Evolutionary conservation across 1,140 invertebrate genomes (phyloP).

Genomic region (Pemphigus obesinymphae): DNA sequence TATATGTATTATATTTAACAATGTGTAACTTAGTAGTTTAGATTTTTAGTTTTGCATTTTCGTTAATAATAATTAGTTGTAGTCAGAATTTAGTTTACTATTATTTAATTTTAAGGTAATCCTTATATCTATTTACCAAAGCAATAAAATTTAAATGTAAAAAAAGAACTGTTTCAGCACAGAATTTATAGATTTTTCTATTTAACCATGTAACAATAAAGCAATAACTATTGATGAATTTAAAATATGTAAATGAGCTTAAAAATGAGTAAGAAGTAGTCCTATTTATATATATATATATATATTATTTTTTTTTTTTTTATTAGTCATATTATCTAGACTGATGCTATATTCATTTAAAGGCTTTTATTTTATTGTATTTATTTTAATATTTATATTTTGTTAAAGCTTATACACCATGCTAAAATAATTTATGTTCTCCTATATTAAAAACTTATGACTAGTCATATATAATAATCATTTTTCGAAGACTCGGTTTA

Average conservation of each 20-base stretch:
- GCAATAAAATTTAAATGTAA: neutral
- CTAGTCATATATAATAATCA: neutral
- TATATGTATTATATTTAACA: too few relatives aligned
- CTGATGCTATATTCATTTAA: neutral
- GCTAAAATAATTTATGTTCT: neutral
- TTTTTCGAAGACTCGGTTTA: neutral
- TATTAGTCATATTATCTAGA: conserved; percentile 15
- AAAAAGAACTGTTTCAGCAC: neutral
- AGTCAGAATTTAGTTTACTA: too few relatives aligned
- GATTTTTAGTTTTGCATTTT: too few relatives aligned
- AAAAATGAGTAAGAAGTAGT: neutral
- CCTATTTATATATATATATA: neutral
- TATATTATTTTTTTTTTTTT: neutral
- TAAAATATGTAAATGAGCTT: neutral
- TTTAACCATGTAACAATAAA: neutral
- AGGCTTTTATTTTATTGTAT: conserved; percentile 9
- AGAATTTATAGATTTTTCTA: neutral
- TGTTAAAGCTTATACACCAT: neutral
- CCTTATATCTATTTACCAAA: neutral
- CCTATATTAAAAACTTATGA: neutral
- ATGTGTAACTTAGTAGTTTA: too few relatives aligned
- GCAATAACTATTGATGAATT: neutral
- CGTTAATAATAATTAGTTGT: too few relatives aligned
- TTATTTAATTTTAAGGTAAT: neutral
- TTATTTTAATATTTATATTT: neutral